phyloP scores from a whole-genome alignment of 2,113 vertebrate species.

The Dipodomys spectabilis region DNA sequence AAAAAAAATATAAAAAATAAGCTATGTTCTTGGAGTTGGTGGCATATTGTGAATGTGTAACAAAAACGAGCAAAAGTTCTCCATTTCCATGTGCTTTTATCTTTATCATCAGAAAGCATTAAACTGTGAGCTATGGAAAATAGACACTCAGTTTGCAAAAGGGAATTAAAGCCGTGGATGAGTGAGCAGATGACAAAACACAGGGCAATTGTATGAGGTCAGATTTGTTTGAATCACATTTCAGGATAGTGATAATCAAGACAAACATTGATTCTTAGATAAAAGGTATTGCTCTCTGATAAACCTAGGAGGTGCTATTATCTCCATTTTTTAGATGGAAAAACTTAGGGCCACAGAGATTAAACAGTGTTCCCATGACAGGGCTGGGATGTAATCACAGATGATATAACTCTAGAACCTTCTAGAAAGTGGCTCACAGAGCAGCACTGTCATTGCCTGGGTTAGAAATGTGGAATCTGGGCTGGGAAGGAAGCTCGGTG shows the following conservation, averaged over 20 bases:
- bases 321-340: neutral
- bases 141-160: neutral
- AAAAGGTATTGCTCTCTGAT: neutral
- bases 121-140: neutral
- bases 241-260: neutral
- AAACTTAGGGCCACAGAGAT: neutral
- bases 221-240: neutral
- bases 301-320: neutral
- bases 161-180: neutral
- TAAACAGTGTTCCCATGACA: neutral
- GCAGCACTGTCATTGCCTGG: neutral
- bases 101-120: constrained; percentile 23
- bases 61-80: constrained; percentile 2
- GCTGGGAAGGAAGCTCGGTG: too few species aligned
- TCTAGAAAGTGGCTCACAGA: neutral
- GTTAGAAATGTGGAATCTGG: neutral
- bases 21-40: neutral
- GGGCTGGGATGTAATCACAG: neutral
- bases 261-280: neutral
- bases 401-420: neutral
- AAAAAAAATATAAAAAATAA: neutral
- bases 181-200: constrained; percentile 3
- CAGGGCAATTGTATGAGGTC: neutral
- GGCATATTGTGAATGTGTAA: neutral
- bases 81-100: neutral